phyloP scores from a whole-genome alignment of 1,140 invertebrate species.

The Thereuonema tuberculata region DNA sequence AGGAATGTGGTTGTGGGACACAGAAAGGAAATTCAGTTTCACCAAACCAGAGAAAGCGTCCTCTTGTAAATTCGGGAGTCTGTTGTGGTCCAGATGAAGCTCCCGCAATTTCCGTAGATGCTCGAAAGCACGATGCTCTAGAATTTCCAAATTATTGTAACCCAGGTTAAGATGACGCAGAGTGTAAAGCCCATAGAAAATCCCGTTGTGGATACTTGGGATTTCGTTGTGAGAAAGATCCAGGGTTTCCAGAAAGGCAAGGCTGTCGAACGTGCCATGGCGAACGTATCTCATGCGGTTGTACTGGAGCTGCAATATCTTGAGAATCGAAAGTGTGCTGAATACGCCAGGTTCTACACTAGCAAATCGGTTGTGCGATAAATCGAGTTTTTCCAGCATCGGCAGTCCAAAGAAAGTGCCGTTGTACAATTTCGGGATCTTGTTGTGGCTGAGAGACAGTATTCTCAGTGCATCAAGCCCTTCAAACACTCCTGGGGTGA shows the following conservation, averaged over 20 bases:
- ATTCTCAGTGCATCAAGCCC: neutral
- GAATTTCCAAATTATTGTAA: constrained; percentile 49
- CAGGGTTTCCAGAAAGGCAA: neutral
- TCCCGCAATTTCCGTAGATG: constrained; percentile 55
- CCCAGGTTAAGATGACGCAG: constrained; percentile 44
- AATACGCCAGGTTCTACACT: constrained; percentile 2
- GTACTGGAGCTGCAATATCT: neutral
- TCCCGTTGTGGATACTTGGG: constrained; percentile 23
- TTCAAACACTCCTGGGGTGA: constrained; percentile 3
- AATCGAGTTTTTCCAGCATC: constrained; percentile 5
- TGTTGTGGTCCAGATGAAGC: constrained; percentile 73
- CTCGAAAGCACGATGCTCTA: constrained; percentile 46
- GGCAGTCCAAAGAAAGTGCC: neutral
- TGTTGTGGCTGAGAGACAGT: neutral
- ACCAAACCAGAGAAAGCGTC: constrained; percentile 1
- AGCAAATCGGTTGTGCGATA: neutral
- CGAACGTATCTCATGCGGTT: neutral
- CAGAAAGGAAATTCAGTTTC: neutral
- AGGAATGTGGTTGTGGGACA: neutral
- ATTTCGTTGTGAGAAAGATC: constrained; percentile 5
- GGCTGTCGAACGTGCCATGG: constrained; percentile 4
- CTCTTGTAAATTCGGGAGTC: constrained; percentile 17
- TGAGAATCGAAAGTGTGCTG: neutral
- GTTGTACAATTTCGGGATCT: neutral
- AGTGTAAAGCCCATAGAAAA: constrained; percentile 44